A percentile compares a stretch with the other conserved stretches of the same genome.
phyloP scores from a whole-genome alignment of 1,140 invertebrate species.

The Caenorhabditis briggsae region DNA sequence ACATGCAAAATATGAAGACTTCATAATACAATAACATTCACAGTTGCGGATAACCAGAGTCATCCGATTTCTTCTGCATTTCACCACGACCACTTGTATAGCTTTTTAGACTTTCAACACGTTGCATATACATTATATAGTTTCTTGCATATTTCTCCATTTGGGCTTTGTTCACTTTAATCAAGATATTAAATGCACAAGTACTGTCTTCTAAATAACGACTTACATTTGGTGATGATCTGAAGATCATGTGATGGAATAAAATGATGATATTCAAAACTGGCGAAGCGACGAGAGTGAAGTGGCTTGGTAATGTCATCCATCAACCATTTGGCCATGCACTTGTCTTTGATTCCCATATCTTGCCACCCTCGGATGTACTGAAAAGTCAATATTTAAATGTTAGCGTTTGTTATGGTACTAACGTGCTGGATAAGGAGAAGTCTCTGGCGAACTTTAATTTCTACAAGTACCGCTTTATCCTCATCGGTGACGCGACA shows the following conservation, averaged over 20 bases:
- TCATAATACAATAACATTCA: neutral
- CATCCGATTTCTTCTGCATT: neutral
- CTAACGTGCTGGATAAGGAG: constrained; percentile 4
- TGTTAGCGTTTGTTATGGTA: neutral
- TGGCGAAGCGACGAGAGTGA: constrained; percentile 28
- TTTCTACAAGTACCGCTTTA: constrained; percentile 10
- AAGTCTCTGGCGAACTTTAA: constrained; percentile 13
- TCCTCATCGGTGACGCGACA: constrained; percentile 19
- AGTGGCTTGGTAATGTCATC: constrained; percentile 5
- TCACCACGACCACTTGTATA: constrained; percentile 25
- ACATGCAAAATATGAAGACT: no score
- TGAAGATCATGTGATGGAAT: constrained; percentile 12
- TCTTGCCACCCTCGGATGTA: constrained; percentile 19
- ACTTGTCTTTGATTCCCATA: constrained; percentile 1
- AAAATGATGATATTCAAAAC: constrained; percentile 47
- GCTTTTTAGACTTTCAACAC: constrained; percentile 23
- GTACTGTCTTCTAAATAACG: neutral
- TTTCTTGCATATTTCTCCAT: constrained; percentile 40
- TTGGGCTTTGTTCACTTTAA: constrained; percentile 31
- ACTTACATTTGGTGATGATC: constrained; percentile 2
- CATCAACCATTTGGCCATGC: neutral
- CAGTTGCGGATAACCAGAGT: neutral
- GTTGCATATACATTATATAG: constrained; percentile 23
- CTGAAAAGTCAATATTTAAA: no score
- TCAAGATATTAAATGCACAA: neutral